These are phyloP conservation scores for Caenorhabditis remanei DNA, from an alignment of 1,140 invertebrate genomes.

Conservation along the genomic window DNA sequence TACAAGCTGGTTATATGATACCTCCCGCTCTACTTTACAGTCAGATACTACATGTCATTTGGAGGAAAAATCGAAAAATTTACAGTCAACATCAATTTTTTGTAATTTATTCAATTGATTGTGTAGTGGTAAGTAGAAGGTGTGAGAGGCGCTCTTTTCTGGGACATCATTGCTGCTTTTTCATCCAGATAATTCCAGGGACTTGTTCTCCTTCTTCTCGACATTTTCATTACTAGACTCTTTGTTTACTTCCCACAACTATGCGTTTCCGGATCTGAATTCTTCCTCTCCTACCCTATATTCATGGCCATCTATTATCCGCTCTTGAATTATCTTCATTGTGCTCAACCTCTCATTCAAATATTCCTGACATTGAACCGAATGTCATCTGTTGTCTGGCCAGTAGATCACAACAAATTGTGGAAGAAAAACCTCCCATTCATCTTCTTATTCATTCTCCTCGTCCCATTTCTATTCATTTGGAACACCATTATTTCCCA, in stretches of 20 bases:
- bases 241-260: conserved; percentile 4
- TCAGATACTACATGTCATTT: neutral
- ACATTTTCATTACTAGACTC: conserved; percentile 8
- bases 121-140: neutral
- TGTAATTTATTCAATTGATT: conserved; percentile 34
- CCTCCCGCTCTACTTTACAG: neutral
- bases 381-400: conserved; percentile 21
- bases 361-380: conserved; percentile 33
- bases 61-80: conserved; percentile 1
- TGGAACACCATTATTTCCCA: conserved; percentile 32
- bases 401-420: conserved; percentile 25
- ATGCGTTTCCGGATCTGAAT: neutral
- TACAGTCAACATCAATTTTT: conserved; percentile 37
- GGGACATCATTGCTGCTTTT: too few relatives aligned
- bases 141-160: too few relatives aligned
- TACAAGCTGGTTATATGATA: neutral
- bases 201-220: neutral
- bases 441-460: neutral
- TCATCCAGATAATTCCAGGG: neutral
- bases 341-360: conserved; percentile 19
- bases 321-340: conserved; percentile 23
- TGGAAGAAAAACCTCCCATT: neutral
- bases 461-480: neutral
- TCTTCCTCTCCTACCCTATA: neutral
- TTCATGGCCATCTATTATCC: conserved; percentile 11